Percentiles rank a stretch among this genome's conserved stretches.
Conservation (phyloP, 30 jellyfish, hydroid and myxozoan species). For the Clytia hemisphaerica region DNA sequence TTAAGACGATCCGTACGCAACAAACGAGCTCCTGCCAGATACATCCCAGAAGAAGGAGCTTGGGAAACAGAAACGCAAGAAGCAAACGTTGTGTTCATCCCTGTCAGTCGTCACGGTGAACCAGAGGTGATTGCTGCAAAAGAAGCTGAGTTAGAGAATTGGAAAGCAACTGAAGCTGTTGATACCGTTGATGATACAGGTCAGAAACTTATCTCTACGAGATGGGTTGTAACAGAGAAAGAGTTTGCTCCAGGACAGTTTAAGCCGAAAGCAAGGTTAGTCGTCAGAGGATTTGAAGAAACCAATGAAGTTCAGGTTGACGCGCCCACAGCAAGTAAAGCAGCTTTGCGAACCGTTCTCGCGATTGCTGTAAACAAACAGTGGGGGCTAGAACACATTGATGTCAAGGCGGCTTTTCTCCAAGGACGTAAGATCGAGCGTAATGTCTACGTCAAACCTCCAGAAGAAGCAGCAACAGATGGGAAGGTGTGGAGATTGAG, state of each 20-base stretch:
- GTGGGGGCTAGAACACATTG: no score
- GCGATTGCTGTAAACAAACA: no score
- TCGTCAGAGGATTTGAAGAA: neutral
- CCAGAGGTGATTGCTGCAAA: neutral
- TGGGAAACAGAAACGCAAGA: neutral
- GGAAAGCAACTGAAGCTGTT: constrained; percentile 16
- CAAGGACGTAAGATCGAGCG: neutral
- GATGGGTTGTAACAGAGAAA: constrained; percentile 15
- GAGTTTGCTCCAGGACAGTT: neutral
- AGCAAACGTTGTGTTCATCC: neutral
- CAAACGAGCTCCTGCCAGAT: constrained; percentile 6
- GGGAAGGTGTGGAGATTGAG: neutral
- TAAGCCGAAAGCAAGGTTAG: neutral
- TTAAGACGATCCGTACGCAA: neutral
- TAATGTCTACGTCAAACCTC: constrained; percentile 3
- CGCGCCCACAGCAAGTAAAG: constrained; percentile 12
- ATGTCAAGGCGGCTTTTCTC: no score
- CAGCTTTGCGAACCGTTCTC: no score
- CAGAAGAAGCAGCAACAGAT: neutral
- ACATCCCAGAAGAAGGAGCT: constrained; percentile 12
- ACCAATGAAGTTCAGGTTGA: neutral
- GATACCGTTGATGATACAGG: constrained; percentile 11
- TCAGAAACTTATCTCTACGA: constrained; percentile 10
- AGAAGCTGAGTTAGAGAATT: neutral
- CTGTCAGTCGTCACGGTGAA: neutral